Percentiles rank a stretch among this genome's conserved stretches.
Evolutionary conservation across 2,888 invertebrate species (phyloP).

Genomic region (Acleris holmiana): DNA sequence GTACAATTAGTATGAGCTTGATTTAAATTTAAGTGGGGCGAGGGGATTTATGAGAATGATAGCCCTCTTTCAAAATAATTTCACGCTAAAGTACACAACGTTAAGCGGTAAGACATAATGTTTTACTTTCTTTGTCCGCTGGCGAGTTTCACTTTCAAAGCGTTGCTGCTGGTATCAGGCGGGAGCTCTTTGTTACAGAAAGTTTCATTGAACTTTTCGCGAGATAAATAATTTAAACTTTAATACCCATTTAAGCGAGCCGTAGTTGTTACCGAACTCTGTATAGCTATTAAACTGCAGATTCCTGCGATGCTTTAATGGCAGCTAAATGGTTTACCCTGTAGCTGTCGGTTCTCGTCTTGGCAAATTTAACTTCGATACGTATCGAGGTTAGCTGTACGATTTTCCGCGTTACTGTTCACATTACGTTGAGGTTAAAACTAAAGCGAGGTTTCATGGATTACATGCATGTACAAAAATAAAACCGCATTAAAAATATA

Average conservation of each 20-base stretch:
- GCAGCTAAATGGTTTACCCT: conserved; percentile 52
- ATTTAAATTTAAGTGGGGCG: conserved; percentile 43
- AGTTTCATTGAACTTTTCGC: conserved; percentile 66
- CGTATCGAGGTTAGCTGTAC: background rate
- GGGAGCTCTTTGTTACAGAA: conserved; percentile 66
- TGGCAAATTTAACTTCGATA: background rate
- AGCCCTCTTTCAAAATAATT: conserved; percentile 59
- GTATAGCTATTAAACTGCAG: conserved; percentile 63
- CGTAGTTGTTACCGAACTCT: conserved; percentile 57
- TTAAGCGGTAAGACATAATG: conserved; percentile 53
- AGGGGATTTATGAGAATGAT: conserved; percentile 52
- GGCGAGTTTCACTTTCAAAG: conserved; percentile 63
- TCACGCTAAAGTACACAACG: conserved; percentile 56
- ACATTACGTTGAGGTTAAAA: no score
- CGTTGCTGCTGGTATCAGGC: conserved; percentile 53
- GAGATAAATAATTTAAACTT: conserved; percentile 78
- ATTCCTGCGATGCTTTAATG: conserved; percentile 58
- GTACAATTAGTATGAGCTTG: conserved; percentile 5
- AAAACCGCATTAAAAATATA: no score
- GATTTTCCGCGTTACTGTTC: no score
- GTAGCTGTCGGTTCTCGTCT: conserved; percentile 16
- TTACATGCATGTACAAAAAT: no score
- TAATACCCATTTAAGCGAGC: conserved; percentile 71
- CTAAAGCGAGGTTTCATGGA: no score
- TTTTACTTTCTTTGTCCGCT: conserved; percentile 59